Base-by-base conservation (phyloP, 92 coral and sea anemone species). In the Desmophyllum pertusum region DNA sequence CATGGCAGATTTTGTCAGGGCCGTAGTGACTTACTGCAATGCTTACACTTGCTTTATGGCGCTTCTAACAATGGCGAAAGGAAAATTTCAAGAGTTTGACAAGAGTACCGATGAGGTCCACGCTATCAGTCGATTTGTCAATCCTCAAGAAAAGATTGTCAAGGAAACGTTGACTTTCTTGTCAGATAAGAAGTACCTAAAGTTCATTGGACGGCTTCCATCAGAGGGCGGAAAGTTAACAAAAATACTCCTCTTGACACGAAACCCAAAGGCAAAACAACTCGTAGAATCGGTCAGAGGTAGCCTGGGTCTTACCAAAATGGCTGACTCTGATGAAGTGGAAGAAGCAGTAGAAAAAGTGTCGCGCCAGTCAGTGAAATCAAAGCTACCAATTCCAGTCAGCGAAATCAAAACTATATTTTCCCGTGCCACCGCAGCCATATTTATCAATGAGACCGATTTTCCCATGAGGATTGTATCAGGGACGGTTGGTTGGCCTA, bases 1-100 rank as follows among this genome's bases (percentile, higher is more conserved):
- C 50, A 30, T 78, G 57, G 71, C 31, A 53, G 89, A 85, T 78
- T 77, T 65, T 40, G 72, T 68, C 59, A 69, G 23, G 57, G 84
- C 89, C 13, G 52, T 79, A 36, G 64, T 68, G 51, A 70, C 51
- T 63, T 86, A 86, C n/a, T 86, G 89, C 31, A 21, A 29, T 0
- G 85, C 89, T 50, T 75, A 86, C 43, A 43, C 80, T 1, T 86
- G 85, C 80, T 86, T 68, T 48, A 46, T 86, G 85, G 73, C 85
- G 73, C 89, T 84, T 78, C 89, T 86, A 7, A 51, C 80, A 19
- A 25, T 27, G 38, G 89, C 80, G 45, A 78, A 31, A 52, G 73
- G 3, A 70, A 78, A 33, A 52, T 86, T 70, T 71, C 31, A 79
- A 69, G 79, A 69, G 30, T 23, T 86, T 39, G 89, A 51, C 19